phyloP scores from a whole-genome alignment of 2,888 invertebrate species.

The Timandra comae region DNA sequence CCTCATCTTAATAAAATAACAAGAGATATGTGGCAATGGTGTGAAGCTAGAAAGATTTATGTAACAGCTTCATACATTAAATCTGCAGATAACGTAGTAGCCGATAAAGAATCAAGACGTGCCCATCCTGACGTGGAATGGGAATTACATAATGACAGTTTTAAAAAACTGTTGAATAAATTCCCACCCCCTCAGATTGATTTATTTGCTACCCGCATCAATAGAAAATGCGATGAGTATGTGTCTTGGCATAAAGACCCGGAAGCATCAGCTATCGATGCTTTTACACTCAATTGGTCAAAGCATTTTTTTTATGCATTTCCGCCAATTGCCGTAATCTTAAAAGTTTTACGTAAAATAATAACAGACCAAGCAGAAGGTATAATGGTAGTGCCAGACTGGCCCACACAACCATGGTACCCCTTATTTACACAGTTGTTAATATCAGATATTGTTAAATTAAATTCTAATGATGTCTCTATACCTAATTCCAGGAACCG shows the following conservation, averaged over 20 bases:
- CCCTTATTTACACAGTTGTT: conserved; percentile 1
- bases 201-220: conserved; percentile 10
- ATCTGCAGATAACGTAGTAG: conserved; percentile 13
- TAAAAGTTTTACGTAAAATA: conserved; percentile 7
- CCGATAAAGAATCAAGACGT: conserved; percentile 12
- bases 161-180: background rate
- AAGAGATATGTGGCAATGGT: conserved; percentile 16
- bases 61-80: conserved; percentile 17
- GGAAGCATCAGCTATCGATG: conserved; percentile 4
- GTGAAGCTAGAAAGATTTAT: conserved; percentile 10
- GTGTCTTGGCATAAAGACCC: conserved; percentile 12
- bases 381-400: conserved; percentile 7
- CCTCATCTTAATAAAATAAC: background rate
- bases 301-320: conserved; percentile 9
- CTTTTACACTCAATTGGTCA: conserved; percentile 11
- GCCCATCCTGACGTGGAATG: conserved; percentile 7
- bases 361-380: conserved; percentile 7
- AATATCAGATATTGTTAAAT: conserved; percentile 1
- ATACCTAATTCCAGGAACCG: conserved; percentile 1
- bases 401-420: conserved; percentile 12
- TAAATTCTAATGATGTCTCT: background rate
- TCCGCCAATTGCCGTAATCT: conserved; percentile 10
- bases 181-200: conserved; percentile 8
- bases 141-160: conserved; percentile 5
- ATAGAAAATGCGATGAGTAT: conserved; percentile 12